Base-by-base conservation (phyloP, 30 jellyfish, hydroid and myxozoan species). In the Pelagia noctiluca region DNA sequence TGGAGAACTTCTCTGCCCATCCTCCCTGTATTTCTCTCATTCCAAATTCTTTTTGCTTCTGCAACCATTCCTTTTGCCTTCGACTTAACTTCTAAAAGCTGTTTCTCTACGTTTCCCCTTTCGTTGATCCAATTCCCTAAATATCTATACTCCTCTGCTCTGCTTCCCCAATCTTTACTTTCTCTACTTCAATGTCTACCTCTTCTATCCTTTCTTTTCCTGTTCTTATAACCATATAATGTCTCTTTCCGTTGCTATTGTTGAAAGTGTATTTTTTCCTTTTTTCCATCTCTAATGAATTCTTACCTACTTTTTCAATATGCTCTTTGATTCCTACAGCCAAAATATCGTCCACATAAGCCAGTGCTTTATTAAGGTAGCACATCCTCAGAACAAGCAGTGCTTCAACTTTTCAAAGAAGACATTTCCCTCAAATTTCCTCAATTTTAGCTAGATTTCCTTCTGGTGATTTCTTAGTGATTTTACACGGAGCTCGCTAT, bases 141-240 rank as follows among this genome's bases (percentile, higher is more conserved):
- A 71, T 35, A 35, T 35, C 24, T 1, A 36, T 71, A 71, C 83
- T 71, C 83, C 24, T 71, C 19, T 31, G n/a, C n/a, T n/a, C n/a
- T n/a, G 74, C 35, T 36, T 24, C 0, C 83, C 21, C 29, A 31
- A 71, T 71, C 35, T 47, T 1, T 71, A 1, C 71, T 47, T 71
- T 71, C 36, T 36, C 83, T 4, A 71, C 0, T 35, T 71, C 75
- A 0, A 71, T 47, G 16, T 71, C 68, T 35, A 36, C 83, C 12
- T 32, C 73, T 71, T 71, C 83, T 71, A 3, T 29, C 29, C 12
- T 7, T 47, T 36, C 83, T 71, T 1, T 71, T 36, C 83, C 83
- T 71, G 83, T 71, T 36, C 24, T 71, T 18, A 71, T 35, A 5
- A 71, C 30, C 68, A 71, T 71, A 29, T 71, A 71, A 0, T 71